Evolutionary conservation across 2,113 vertebrate genomes (phyloP).

Genomic region (Aegypius monachus): DNA sequence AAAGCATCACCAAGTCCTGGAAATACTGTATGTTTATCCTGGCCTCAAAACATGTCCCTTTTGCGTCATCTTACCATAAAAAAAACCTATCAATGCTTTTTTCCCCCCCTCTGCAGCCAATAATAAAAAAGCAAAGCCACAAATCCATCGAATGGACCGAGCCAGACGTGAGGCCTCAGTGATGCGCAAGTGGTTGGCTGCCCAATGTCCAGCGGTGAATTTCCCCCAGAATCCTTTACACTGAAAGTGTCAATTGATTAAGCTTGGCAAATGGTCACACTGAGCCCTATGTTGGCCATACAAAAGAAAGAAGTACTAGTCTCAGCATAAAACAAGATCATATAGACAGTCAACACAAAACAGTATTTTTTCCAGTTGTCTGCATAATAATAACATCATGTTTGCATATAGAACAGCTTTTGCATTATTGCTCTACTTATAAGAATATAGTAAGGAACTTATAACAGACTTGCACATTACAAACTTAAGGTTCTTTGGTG

Average conservation of each 20-base stretch:
- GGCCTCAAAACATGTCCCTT: neutral
- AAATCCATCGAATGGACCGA: neutral
- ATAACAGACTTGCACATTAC: slow-evolving; percentile 80
- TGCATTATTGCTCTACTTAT: slow-evolving; percentile 83
- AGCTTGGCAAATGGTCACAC: slow-evolving; percentile 62
- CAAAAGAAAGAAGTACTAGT: slow-evolving; percentile 52
- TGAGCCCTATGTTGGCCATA: slow-evolving; percentile 62
- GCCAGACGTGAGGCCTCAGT: neutral
- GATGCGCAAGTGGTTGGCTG: neutral
- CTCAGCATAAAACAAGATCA: slow-evolving; percentile 64
- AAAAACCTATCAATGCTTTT: fast-evolving
- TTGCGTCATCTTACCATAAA: neutral
- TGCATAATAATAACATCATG: slow-evolving; percentile 74
- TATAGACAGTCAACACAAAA: slow-evolving; percentile 62
- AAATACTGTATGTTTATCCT: neutral
- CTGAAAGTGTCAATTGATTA: neutral
- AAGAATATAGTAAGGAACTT: slow-evolving; percentile 79
- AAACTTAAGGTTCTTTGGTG: slow-evolving; percentile 89
- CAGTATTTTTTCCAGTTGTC: slow-evolving; percentile 56
- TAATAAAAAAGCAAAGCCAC: neutral
- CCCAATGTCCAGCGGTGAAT: neutral
- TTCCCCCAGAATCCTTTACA: neutral
- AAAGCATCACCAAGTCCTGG: neutral
- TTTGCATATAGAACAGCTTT: slow-evolving; percentile 83
- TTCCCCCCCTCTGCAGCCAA: fast-evolving